Evolutionary conservation across 2,113 vertebrate species (phyloP).

Genomic region (Urocitellus parryii): DNA sequence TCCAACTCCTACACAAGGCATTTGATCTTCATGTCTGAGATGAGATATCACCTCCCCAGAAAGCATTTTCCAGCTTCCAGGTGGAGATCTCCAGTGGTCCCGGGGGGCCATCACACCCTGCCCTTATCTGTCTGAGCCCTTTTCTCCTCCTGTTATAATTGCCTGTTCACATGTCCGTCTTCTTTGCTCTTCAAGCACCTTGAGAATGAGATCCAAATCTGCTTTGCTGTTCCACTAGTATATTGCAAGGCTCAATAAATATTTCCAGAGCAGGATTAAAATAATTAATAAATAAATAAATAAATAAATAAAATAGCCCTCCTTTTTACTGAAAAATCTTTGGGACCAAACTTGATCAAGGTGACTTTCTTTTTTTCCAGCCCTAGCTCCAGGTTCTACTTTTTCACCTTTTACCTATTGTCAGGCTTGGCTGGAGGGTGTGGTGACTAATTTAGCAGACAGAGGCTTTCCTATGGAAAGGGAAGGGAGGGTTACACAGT

Average conservation of each 20-base stretch:
- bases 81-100: not conserved
- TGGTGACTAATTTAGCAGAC: not conserved
- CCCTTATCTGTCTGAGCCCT: not conserved
- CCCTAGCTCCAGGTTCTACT: not conserved
- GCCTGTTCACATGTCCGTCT: not conserved
- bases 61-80: not conserved
- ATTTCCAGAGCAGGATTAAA: not conserved
- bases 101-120: accelerated
- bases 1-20: not conserved
- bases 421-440: not conserved
- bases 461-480: not conserved
- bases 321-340: not conserved
- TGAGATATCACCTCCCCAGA: not conserved
- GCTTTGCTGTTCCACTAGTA: not conserved
- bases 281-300: not conserved
- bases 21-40: not conserved
- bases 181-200: not conserved
- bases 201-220: not conserved
- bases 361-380: too few species aligned
- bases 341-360: not conserved
- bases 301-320: not conserved
- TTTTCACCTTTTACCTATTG: not conserved
- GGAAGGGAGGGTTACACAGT: not conserved
- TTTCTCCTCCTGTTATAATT: not conserved
- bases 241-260: not conserved